Base-by-base conservation (phyloP, 2,113 vertebrate genomes). In the Suncus etruscus region DNA sequence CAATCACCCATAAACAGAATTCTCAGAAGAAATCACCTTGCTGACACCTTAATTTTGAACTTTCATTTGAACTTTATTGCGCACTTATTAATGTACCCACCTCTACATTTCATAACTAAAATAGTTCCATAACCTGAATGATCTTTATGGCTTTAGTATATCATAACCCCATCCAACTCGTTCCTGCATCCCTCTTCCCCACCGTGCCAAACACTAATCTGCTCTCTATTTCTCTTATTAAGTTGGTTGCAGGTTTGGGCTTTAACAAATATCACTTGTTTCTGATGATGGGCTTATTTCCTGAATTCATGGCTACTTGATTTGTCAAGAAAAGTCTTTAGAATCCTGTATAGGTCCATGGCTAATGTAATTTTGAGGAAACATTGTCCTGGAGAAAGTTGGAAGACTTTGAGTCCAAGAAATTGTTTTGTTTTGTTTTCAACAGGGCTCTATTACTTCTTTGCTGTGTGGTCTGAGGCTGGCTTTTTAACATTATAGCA, bases 321-420 rank as follows among this genome's bases (percentile, higher is more conserved):
- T 45, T 70, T 93, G 45, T 51, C 73, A n/a, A 50, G 31, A 82
- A 73, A 89, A 83, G 4, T n/a, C 48, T 86, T 88, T 22, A 54
- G 0, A 82, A 63, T 48, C 14, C 22, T 25, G 15, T 78, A 68
- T 63, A 27, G 76, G 27, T 68, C 39, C 81, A 68, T 83, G 31
- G 11, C 61, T 91, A 31, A 92, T 94, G 94, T 92, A 58, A 83
- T 16, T 83, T 92, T 75, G 81, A 58, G 82, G 47, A 15, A 10
- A 54, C 16, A 14, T 31, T 9, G 39, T 51, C 48, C 27, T 68
- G 54, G 32, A 61, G 54, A 93, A 78, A 87, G 22, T 63, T 78
- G 65, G 25, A 61, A 32, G 12, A 66, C n/a, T 89, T 73, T 20
- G 58, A 54, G 2, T 87, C 81, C n/a, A 22, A 90, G 85, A 51